phyloP scores from a whole-genome alignment of 2,113 vertebrate genomes.

The Clinocottus analis region DNA sequence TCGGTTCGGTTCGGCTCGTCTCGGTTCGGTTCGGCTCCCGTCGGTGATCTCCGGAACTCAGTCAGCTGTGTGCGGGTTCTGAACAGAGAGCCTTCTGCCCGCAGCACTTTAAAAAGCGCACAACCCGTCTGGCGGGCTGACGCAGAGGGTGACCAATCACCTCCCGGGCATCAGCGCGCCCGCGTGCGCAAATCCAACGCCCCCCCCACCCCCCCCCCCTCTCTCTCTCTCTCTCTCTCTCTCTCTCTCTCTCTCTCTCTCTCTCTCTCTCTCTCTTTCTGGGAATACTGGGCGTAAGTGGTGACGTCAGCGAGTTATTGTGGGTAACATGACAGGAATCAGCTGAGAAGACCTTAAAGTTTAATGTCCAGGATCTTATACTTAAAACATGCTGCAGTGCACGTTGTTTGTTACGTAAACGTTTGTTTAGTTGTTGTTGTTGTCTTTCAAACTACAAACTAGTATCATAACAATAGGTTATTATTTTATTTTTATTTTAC shows the following conservation, averaged over 20 bases:
- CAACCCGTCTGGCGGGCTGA: neutral
- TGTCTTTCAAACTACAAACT: no score
- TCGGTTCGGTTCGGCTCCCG: neutral
- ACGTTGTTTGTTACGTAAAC: no score
- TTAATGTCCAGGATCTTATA: no score
- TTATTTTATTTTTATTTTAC: no score
- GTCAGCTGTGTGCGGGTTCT: conserved; percentile 3
- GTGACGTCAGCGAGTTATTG: no score
- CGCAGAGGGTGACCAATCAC: conserved; percentile 69
- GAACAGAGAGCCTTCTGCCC: neutral
- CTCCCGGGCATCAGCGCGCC: conserved; percentile 24
- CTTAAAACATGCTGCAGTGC: no score
- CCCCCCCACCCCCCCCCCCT: neutral
- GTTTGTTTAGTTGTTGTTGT: no score
- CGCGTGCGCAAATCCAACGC: conserved; percentile 29
- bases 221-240: no score
- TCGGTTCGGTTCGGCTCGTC: conserved; percentile 10
- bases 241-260: neutral
- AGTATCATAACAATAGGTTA: no score
- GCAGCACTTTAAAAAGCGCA: conserved; percentile 53
- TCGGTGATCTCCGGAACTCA: neutral
- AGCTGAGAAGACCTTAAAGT: no score
- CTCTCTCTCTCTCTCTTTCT: neutral
- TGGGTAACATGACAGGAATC: no score
- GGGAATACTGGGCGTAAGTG: conserved; percentile 27